Conservation (phyloP, 2,113 vertebrate species). For the Mola mola region DNA sequence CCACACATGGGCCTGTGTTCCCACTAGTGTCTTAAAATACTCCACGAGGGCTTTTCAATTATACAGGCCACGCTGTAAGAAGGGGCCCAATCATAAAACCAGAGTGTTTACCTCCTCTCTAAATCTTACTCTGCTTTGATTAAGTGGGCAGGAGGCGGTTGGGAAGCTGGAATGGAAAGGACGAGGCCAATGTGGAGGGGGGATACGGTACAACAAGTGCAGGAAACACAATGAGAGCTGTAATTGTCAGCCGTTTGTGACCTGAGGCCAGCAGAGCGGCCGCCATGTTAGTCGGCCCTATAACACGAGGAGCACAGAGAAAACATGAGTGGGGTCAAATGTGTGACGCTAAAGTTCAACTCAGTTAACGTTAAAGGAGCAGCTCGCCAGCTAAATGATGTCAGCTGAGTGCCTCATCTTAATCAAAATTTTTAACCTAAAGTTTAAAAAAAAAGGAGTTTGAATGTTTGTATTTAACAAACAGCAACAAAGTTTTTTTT, state of each 20-base stretch:
- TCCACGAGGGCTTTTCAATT: constrained; percentile 80
- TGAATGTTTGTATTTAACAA: too few relatives aligned
- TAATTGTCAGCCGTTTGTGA: constrained; percentile 66
- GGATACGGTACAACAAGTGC: constrained; percentile 24
- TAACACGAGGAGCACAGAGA: constrained; percentile 38
- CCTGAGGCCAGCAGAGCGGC: constrained; percentile 43
- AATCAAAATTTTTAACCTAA: too few relatives aligned
- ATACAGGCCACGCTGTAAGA: constrained; percentile 73
- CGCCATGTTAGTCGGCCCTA: constrained; percentile 27
- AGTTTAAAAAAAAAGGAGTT: too few relatives aligned
- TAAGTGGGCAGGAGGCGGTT: constrained; percentile 61
- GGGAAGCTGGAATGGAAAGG: constrained; percentile 41
- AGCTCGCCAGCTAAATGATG: too few relatives aligned
- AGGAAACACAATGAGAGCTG: constrained; percentile 63
- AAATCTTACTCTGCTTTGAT: constrained; percentile 76
- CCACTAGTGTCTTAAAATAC: constrained; percentile 81
- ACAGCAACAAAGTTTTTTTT: too few relatives aligned
- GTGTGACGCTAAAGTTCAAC: constrained; percentile 30
- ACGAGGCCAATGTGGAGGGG: constrained; percentile 23
- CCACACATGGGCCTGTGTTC: constrained; percentile 72
- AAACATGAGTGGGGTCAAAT: constrained; percentile 41
- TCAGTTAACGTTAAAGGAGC: constrained; percentile 28
- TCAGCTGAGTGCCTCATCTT: too few relatives aligned
- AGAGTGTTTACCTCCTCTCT: constrained; percentile 77
- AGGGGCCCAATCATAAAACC: constrained; percentile 81